Evolutionary conservation across 2,113 vertebrate genomes (phyloP).

Genomic region (Thymallus thymallus): DNA sequence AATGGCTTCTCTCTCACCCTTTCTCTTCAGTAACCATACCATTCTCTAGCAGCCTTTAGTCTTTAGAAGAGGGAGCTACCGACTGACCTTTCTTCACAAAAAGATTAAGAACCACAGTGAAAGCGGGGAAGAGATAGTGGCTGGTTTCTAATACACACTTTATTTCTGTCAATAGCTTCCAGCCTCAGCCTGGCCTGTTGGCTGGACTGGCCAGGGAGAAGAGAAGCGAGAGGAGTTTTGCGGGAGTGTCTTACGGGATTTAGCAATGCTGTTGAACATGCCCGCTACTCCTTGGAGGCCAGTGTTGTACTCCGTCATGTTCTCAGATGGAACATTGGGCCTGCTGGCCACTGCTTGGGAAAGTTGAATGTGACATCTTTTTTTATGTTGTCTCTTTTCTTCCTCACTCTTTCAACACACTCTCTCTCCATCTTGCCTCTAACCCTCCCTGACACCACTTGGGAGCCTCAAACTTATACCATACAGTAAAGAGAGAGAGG

Average conservation of each 20-base stretch:
- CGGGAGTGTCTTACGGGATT: slow-evolving; percentile 12
- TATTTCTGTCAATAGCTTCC: background rate
- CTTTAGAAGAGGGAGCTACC: background rate
- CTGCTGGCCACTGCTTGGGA: slow-evolving; percentile 50
- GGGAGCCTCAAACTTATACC: slow-evolving; percentile 33
- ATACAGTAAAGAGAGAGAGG: slow-evolving; percentile 9
- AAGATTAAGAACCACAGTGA: background rate
- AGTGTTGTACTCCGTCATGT: slow-evolving; percentile 44
- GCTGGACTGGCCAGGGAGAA: slow-evolving; percentile 7
- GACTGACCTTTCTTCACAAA: slow-evolving; percentile 13
- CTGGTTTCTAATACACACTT: background rate
- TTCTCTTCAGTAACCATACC: slow-evolving; percentile 4
- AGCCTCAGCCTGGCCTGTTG: slow-evolving; percentile 4
- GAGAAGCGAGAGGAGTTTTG: slow-evolving; percentile 15
- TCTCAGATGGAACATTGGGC: slow-evolving; percentile 54
- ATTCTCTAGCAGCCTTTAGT: slow-evolving; percentile 7
- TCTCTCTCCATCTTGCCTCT: slow-evolving; percentile 23
- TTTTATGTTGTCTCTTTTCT: slow-evolving; percentile 46
- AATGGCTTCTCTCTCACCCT: slow-evolving; percentile 18
- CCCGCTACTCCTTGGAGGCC: slow-evolving; percentile 55
- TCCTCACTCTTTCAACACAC: slow-evolving; percentile 45
- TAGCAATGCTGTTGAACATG: slow-evolving; percentile 21
- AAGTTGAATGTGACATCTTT: slow-evolving; percentile 39
- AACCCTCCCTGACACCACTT: slow-evolving; percentile 32
- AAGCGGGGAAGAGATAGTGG: background rate